These are phyloP conservation scores for Acholoe squamosa DNA, from an alignment of 2,888 invertebrate genomes.

Conservation along the genomic window DNA sequence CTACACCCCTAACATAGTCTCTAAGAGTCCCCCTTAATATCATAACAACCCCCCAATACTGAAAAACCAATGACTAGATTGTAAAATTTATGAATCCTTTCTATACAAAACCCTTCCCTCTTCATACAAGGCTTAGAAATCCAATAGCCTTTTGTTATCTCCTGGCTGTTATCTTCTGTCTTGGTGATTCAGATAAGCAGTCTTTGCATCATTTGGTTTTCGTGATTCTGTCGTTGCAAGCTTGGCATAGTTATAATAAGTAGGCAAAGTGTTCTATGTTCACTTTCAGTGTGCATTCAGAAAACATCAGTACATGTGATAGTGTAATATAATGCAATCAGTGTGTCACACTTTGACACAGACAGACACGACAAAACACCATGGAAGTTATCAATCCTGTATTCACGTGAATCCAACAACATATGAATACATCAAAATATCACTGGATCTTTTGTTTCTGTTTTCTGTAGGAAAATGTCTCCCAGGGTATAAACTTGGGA, in stretches of 20 bases:
- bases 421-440: slow-evolving; percentile 56
- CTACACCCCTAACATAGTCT: background rate
- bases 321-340: background rate
- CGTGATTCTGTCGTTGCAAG: slow-evolving; percentile 45
- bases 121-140: background rate
- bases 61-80: background rate
- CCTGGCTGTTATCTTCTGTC: too few relatives aligned
- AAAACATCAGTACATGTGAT: background rate
- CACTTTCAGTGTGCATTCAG: slow-evolving; percentile 1
- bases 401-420: slow-evolving; percentile 50
- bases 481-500: slow-evolving; percentile 40
- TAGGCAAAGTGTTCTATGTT: slow-evolving; percentile 12
- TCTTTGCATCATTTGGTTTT: slow-evolving; percentile 25
- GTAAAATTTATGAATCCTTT: background rate
- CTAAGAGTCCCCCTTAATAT: background rate
- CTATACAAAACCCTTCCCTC: background rate
- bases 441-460: slow-evolving; percentile 43
- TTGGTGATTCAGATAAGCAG: background rate
- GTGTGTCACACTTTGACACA: background rate
- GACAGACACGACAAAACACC: background rate
- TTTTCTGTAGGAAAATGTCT: slow-evolving; percentile 37
- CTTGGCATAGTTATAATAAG: slow-evolving; percentile 35
- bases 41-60: slow-evolving; percentile 1
- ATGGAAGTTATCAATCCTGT: slow-evolving; percentile 32
- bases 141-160: too few relatives aligned